Evolutionary conservation across 1,140 invertebrate genomes (phyloP), one percentile per base, ranked within the genome.

Genomic region (Glomeris maerens): DNA sequence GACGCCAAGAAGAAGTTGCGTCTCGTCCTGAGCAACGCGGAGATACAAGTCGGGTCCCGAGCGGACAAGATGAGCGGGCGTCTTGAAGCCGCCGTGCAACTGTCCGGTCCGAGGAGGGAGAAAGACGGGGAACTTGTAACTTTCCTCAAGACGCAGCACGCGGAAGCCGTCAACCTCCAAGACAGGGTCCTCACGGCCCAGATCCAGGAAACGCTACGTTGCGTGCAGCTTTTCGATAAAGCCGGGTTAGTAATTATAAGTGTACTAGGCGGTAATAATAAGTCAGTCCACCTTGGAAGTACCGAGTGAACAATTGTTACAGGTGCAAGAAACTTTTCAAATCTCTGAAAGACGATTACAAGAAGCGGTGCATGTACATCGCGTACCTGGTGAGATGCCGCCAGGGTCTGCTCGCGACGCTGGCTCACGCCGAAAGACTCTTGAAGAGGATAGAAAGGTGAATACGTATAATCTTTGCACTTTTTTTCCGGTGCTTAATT

Each of bases 1-100:
- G 86, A 89, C 68, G 86, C 92, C 27, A 95, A 96, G 66, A 78
- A 86, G 53, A 95, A 96, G 64, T 71, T 98, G 29, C 75, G 93
- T 36, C 75, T 88, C 51, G 92, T 97, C 26, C 72, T 98, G 2
- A 90, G 88, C 53, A 84, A 80, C 49, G 79, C 81, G 3, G 83
- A 87, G 62, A 66, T 84, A 50, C 13, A 13, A 17, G 27, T 39
- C n/a, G 20, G n/a, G 44, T 38, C 45, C 27, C 14, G 48, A 31
- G 48, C 29, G 13, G 28, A n/a, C 3, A 31, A 23, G 36, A 7
- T 17, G 20, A 27, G 7, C 27, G 27, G 3, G n/a, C n/a, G n/a
- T n/a, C n/a, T n/a, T n/a, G n/a, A n/a, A n/a, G n/a, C n/a, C n/a
- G n/a, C n/a, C n/a, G n/a, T n/a, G n/a, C n/a, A n/a, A n/a, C n/a